A percentile compares a stretch with the other conserved stretches of the same genome.
Conservation (phyloP, 2,888 invertebrate species). For the Rhagonycha fulva region DNA sequence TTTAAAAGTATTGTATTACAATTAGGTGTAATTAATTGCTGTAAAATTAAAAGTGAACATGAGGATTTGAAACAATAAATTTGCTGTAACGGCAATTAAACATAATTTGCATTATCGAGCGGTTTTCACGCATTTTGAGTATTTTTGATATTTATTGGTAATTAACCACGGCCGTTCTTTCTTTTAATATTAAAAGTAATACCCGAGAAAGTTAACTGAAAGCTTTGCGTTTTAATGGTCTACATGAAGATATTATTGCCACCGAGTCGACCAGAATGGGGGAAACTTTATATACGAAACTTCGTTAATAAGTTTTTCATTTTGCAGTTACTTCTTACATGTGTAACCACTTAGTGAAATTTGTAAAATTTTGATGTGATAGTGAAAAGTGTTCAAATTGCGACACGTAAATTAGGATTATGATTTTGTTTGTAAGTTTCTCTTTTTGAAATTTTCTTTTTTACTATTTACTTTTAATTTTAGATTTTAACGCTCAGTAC, state of each 20-base stretch:
- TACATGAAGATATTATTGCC: slow-evolving; percentile 9
- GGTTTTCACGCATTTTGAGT: neutral
- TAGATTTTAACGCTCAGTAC: slow-evolving; percentile 1
- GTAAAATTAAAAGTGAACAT: neutral
- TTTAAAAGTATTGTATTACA: neutral
- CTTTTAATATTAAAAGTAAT: slow-evolving; percentile 17
- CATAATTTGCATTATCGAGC: neutral
- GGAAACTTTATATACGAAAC: slow-evolving; percentile 26
- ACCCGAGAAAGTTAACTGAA: slow-evolving; percentile 29
- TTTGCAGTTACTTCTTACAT: slow-evolving; percentile 8
- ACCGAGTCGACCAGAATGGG: slow-evolving; percentile 15
- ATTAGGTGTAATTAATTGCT: neutral
- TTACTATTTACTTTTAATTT: slow-evolving; percentile 2
- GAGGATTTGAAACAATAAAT: neutral
- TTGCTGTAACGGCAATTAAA: neutral
- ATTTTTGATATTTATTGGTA: neutral
- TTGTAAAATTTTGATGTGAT: slow-evolving; percentile 11
- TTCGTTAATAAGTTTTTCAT: slow-evolving; percentile 10
- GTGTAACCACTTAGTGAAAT: neutral
- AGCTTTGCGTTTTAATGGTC: slow-evolving; percentile 26
- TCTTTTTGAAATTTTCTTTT: neutral
- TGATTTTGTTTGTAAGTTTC: slow-evolving; percentile 18
- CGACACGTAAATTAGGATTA: slow-evolving; percentile 2
- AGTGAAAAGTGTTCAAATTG: slow-evolving; percentile 8
- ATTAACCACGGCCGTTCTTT: slow-evolving; percentile 4